A percentile compares a stretch with the other conserved stretches of the same genome.
These are phyloP conservation scores for Trachelus troglodyta DNA, from an alignment of 2,888 invertebrate species.

Conservation along the genomic window DNA sequence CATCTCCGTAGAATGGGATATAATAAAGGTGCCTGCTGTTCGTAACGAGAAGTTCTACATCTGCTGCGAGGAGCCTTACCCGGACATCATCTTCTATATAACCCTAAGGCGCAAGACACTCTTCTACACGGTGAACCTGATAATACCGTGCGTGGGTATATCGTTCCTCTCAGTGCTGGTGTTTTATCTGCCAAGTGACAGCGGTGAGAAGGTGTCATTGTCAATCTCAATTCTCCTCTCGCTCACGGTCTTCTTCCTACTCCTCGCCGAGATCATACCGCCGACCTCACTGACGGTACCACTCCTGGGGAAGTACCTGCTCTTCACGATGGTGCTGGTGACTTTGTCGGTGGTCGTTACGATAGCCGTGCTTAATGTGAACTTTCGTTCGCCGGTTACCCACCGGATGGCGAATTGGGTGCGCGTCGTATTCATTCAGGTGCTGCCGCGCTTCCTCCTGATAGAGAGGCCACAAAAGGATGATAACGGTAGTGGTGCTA, in stretches of 20 bases:
- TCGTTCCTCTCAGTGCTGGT: constrained; percentile 96
- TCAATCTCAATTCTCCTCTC: constrained; percentile 94
- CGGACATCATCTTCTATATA: constrained; percentile 98
- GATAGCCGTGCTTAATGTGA: constrained; percentile 93
- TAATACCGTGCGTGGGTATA: constrained; percentile 97
- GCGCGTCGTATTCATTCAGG: constrained; percentile 84
- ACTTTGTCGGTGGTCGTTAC: constrained; percentile 93
- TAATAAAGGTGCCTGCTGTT: constrained; percentile 90
- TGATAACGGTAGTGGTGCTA: constrained; percentile 60
- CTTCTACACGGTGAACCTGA: constrained; percentile 97
- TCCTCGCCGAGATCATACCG: constrained; percentile 94
- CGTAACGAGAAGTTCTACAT: constrained; percentile 94
- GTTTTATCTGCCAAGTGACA: constrained; percentile 97
- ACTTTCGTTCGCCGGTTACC: constrained; percentile 92
- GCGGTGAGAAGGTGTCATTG: constrained; percentile 97
- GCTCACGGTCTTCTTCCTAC: constrained; percentile 92
- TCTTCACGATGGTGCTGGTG: constrained; percentile 95
- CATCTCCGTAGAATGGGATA: constrained; percentile 99
- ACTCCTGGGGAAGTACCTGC: constrained; percentile 88
- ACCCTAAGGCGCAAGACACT: constrained; percentile 94
- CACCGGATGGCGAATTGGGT: constrained; percentile 95
- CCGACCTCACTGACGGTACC: constrained; percentile 94
- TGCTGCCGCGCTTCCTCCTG: constrained; percentile 86
- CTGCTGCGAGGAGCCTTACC: constrained; percentile 96
- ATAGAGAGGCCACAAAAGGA: constrained; percentile 90